A percentile compares a stretch with the other conserved stretches of the same genome.
Conservation (phyloP, 64 coral and sea anemone species). For the Cladopsammia gracilis region DNA sequence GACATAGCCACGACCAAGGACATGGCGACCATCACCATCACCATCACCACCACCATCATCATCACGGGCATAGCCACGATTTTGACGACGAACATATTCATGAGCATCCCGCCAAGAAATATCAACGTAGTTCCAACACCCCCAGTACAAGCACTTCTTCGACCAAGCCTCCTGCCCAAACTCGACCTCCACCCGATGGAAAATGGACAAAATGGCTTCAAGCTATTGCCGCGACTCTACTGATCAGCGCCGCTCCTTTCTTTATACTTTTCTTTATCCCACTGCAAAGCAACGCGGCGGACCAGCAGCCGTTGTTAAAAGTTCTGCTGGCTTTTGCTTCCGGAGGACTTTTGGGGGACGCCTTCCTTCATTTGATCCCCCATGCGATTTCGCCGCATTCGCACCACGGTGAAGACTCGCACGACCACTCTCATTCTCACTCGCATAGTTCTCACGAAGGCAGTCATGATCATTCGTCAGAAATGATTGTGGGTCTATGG, state of each 20-base stretch:
- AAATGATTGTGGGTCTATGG: constrained; percentile 98
- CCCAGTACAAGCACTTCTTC: neutral
- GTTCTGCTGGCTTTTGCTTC: constrained; percentile 93
- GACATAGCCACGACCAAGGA: constrained; percentile 38
- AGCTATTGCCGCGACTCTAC: constrained; percentile 80
- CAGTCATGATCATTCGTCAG: constrained; percentile 82
- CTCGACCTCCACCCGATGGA: neutral
- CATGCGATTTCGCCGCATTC: constrained; percentile 97
- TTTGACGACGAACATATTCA: constrained; percentile 68
- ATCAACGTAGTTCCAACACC: neutral
- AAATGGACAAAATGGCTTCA: constrained; percentile 84
- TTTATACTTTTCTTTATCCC: constrained; percentile 98
- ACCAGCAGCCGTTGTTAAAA: constrained; percentile 92
- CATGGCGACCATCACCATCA: constrained; percentile 13
- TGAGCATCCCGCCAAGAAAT: constrained; percentile 45
- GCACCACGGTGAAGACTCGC: constrained; percentile 72
- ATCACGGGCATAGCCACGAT: constrained; percentile 74
- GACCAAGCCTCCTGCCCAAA: constrained; percentile 17
- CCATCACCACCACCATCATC: constrained; percentile 7
- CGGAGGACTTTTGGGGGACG: constrained; percentile 95
- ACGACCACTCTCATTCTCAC: constrained; percentile 80
- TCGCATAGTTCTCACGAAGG: constrained; percentile 58
- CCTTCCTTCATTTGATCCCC: constrained; percentile 97
- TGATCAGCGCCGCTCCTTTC: constrained; percentile 98
- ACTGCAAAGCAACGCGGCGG: constrained; percentile 88